Base-by-base conservation (phyloP, 2,797 vertebrate species). In the Astyanax mexicanus region DNA sequence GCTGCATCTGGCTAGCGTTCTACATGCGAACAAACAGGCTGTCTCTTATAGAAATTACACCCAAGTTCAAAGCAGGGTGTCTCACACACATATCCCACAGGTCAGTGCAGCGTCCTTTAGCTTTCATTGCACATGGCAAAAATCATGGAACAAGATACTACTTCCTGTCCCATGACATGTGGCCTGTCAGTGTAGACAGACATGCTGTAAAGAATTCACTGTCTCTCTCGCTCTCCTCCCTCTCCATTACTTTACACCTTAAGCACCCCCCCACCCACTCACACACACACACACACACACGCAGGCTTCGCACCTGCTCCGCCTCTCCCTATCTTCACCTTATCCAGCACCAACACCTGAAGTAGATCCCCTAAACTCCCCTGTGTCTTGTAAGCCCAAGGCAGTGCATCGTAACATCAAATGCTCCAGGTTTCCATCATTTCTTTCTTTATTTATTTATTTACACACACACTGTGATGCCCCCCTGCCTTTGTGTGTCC, bases 331-430 rank as follows among this genome's bases (percentile, higher is more conserved):
- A 72, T 21, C 51, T 68, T 17, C 21, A 5, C 32, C 64, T 64
- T 40, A 52, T 51, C 68, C 49, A 75, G 17, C 71, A 64, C 60
- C 37, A 38, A 45, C 68, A 76, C 80, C 77, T 55, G 12, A 66
- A 77, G 67, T 69, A 69, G 51, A 60, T 73, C 17, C 54, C 68
- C 44, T 35, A 23, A 61, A 60, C 79, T 91, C 89, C 89, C 89
- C 71, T 68, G 88, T 87, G 89, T 85, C 80, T 85, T 88, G 90
- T 89, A 86, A 81, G 89, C 92, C 88, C 89, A 89, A 89, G 89
- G 92, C 90, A 88, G 74, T 88, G 88, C 88, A 89, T 89, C 84
- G 85, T 88, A 89, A 92, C 90, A 92, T 93, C 90, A 94, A 91
- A 91, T 85, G 66, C 86, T 86, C 79, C 85, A 83, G 86, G 84